phyloP scores from a whole-genome alignment of 2,113 vertebrate genomes.

The Poeciliopsis retropinna region DNA sequence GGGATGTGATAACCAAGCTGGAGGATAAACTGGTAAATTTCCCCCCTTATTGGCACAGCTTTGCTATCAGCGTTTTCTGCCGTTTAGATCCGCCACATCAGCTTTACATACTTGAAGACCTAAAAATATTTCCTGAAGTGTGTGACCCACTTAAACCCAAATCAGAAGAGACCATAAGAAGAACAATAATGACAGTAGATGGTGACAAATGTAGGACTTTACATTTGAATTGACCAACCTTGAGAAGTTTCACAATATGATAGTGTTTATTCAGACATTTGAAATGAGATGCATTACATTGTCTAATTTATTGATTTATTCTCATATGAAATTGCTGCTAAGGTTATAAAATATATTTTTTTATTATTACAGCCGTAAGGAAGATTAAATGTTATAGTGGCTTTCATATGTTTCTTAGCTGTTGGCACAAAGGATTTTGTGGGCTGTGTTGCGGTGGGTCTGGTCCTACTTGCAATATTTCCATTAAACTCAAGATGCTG shows the following conservation, averaged over 20 bases:
- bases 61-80: constrained; percentile 5
- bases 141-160: not conserved
- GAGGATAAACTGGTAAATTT: constrained; percentile 1
- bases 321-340: not conserved
- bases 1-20: constrained; percentile 1
- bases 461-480: no score
- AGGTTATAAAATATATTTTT: not conserved
- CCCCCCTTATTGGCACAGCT: not conserved
- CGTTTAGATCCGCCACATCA: constrained; percentile 2
- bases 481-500: no score
- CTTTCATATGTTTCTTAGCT: no score
- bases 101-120: constrained; percentile 1
- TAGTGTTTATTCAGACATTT: no score
- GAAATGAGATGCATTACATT: no score
- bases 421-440: no score
- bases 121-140: not conserved
- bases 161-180: not conserved
- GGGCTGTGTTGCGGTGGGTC: no score
- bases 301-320: not conserved
- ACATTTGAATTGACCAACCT: not conserved
- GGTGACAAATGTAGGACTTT: not conserved
- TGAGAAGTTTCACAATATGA: no score
- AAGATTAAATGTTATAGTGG: no score
- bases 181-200: not conserved
- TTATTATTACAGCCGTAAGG: no score